phyloP scores from a whole-genome alignment of 2,797 vertebrate species.

The Ispidina picta region DNA sequence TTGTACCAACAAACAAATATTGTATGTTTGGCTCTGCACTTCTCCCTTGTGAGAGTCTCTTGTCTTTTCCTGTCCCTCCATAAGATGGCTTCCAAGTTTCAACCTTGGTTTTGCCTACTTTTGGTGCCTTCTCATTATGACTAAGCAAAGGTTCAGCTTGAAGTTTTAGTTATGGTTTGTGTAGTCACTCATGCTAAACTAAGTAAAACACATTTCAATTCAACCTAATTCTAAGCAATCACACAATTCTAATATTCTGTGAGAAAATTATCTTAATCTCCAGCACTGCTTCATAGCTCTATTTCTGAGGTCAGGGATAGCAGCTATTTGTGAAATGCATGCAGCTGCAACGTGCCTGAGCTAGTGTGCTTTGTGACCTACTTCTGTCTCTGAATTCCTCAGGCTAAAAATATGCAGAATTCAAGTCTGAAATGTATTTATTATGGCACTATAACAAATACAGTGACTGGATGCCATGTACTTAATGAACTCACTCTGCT shows the following conservation, averaged over 20 bases:
- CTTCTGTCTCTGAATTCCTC: slow-evolving; percentile 18
- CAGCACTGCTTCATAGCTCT: not conserved
- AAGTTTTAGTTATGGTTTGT: not conserved
- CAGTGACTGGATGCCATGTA: not conserved
- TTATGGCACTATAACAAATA: slow-evolving; percentile 16
- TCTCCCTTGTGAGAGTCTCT: not conserved
- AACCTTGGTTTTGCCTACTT: not conserved
- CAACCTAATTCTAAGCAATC: not conserved
- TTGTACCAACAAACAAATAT: no score
- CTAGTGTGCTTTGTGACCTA: slow-evolving; percentile 29
- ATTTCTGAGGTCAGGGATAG: not conserved
- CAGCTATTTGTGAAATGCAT: not conserved
- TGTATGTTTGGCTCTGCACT: not conserved
- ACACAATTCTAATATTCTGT: not conserved
- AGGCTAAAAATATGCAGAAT: not conserved
- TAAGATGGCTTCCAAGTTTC: not conserved
- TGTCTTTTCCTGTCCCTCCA: not conserved
- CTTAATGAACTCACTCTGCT: not conserved
- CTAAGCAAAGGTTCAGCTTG: not conserved
- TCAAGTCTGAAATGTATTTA: not conserved
- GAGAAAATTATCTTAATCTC: not conserved
- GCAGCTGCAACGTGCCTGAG: not conserved
- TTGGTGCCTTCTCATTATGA: not conserved
- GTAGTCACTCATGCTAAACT: not conserved
- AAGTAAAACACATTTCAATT: not conserved